Evolutionary conservation across 2,113 vertebrate species (phyloP).

Genomic region (Ceyx melanurus): DNA sequence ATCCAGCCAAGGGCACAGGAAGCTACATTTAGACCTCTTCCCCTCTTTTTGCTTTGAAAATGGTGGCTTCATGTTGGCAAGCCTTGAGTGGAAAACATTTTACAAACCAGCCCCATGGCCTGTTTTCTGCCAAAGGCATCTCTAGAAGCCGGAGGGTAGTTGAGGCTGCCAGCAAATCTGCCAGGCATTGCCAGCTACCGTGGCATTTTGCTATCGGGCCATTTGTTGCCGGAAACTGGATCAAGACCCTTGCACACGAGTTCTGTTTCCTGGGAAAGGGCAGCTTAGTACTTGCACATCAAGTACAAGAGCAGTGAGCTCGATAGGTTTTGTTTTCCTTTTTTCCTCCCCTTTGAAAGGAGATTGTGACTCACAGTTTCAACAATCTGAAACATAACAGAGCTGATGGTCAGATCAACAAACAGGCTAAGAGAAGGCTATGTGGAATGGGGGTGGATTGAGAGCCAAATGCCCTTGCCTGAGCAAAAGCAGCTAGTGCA

Average conservation of each 20-base stretch:
- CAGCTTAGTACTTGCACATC: background rate
- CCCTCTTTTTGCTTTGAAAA: background rate
- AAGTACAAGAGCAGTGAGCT: background rate
- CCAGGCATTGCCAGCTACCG: background rate
- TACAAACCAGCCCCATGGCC: background rate
- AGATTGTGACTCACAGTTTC: background rate
- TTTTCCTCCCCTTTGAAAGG: background rate
- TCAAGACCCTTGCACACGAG: background rate
- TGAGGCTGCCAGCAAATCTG: background rate
- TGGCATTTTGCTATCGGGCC: background rate
- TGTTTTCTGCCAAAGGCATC: background rate
- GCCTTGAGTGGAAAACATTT: background rate
- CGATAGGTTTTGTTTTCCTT: constrained; percentile 15
- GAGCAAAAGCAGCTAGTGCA: background rate
- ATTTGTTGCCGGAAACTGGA: background rate
- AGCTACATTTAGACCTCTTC: background rate
- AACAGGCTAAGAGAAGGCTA: background rate
- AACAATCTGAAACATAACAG: background rate
- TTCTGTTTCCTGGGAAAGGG: background rate
- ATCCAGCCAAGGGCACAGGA: background rate
- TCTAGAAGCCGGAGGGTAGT: background rate
- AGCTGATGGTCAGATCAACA: background rate
- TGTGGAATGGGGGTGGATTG: fast-evolving
- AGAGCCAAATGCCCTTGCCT: constrained; percentile 10
- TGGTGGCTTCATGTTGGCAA: background rate